A percentile compares a stretch with the other conserved stretches of the same genome.
These are phyloP conservation scores for Toxotes lorentzi DNA, from an alignment of 2,797 vertebrate species.

Conservation along the genomic window DNA sequence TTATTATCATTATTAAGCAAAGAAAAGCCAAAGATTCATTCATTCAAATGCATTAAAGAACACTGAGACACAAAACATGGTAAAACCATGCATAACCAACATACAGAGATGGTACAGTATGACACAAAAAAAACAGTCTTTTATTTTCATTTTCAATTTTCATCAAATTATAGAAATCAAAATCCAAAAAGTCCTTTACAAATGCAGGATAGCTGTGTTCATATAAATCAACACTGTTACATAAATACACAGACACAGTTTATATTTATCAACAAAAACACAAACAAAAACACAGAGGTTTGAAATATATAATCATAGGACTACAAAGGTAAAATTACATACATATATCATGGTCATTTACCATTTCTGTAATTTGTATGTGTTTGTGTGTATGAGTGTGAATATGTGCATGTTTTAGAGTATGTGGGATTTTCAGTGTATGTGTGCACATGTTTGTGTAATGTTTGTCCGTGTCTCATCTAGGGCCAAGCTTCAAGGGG, in stretches of 20 bases:
- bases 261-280: conserved; percentile 63
- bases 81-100: background rate
- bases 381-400: conserved; percentile 26
- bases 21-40: background rate
- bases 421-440: conserved; percentile 2
- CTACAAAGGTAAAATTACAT: conserved; percentile 68
- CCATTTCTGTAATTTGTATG: conserved; percentile 48
- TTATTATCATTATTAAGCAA: background rate
- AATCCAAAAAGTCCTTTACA: conserved; percentile 63
- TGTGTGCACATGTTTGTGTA: conserved; percentile 23
- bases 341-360: conserved; percentile 59
- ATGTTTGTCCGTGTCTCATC: conserved; percentile 78
- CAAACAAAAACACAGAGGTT: conserved; percentile 35
- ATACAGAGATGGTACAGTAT: conserved; percentile 14
- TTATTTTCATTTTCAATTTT: conserved; percentile 66
- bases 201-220: conserved; percentile 68
- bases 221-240: conserved; percentile 73
- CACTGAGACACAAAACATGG: background rate
- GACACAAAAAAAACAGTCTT: conserved; percentile 65
- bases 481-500: conserved; percentile 83
- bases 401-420: conserved; percentile 33
- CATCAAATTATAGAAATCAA: conserved; percentile 65
- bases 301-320: conserved; percentile 58
- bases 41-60: background rate
- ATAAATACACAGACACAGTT: conserved; percentile 79